phyloP scores from a whole-genome alignment of 2,797 vertebrate genomes.

The Sparus aurata region DNA sequence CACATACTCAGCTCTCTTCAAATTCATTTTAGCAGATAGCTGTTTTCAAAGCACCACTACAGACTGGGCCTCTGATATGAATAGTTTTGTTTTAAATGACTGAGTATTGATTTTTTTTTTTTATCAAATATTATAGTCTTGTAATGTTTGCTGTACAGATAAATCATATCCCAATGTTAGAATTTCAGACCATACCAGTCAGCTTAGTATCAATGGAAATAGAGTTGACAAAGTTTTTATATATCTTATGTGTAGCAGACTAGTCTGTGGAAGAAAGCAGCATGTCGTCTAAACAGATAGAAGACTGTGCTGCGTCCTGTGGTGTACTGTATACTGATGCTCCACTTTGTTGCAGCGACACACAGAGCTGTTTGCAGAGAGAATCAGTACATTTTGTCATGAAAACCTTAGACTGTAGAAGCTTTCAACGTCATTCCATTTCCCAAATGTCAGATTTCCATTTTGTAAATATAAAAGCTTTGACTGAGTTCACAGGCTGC shows the following conservation, averaged over 20 bases:
- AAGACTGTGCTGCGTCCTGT: not conserved
- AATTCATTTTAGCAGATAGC: no score
- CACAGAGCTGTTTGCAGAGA: not conserved
- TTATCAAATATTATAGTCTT: no score
- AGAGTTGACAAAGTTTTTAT: not conserved
- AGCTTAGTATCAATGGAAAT: not conserved
- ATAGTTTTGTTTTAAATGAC: no score
- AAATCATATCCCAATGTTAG: no score
- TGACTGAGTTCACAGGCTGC: not conserved
- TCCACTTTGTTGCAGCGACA: not conserved
- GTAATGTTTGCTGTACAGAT: no score
- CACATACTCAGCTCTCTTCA: no score
- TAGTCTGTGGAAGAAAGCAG: not conserved
- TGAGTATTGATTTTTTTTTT: no score
- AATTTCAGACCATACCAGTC: not conserved
- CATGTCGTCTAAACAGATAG: not conserved
- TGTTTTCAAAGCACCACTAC: no score
- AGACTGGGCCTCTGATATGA: no score
- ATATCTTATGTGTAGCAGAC: not conserved
- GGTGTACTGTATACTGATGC: not conserved
- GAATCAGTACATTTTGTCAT: not conserved
- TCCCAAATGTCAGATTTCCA: slow-evolving; percentile 45
- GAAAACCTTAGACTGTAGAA: not conserved
- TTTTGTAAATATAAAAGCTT: slow-evolving; percentile 32
- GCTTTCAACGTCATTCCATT: slow-evolving; percentile 14